These are phyloP conservation scores for Caloenas nicobarica DNA, from an alignment of 2,113 vertebrate species.

Conservation along the genomic window DNA sequence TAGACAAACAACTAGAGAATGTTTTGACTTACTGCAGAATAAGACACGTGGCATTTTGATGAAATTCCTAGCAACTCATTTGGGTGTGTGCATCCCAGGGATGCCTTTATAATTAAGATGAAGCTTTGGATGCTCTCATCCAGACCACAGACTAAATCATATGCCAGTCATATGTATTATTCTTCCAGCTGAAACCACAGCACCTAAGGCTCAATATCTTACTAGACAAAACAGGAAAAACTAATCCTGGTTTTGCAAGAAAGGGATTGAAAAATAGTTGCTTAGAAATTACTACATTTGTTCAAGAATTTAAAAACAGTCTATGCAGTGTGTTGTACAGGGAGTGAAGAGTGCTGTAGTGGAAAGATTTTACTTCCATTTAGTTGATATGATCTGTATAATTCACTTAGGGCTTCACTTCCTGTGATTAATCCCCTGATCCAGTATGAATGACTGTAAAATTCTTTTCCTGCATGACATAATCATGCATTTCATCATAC, in stretches of 20 bases:
- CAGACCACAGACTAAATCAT: not conserved
- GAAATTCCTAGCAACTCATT: not conserved
- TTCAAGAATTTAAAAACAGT: not conserved
- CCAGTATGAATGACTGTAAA: not conserved
- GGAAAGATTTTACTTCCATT: not conserved
- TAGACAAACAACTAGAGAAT: not conserved
- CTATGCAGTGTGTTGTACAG: not conserved
- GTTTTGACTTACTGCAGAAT: not conserved
- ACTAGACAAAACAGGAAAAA: conserved; percentile 7
- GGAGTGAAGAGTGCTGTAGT: not conserved
- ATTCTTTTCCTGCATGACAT: not conserved
- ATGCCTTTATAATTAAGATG: not conserved
- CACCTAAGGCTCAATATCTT: not conserved
- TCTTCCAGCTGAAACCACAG: not conserved
- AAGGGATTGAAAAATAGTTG: not conserved
- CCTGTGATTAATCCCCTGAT: not conserved
- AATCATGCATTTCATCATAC: not conserved
- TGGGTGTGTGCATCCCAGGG: not conserved
- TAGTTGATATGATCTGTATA: not conserved
- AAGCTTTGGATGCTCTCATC: not conserved
- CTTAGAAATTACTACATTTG: not conserved
- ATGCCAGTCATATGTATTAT: not conserved
- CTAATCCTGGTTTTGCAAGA: not conserved
- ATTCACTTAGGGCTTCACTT: not conserved
- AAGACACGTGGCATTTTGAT: not conserved